A percentile compares a stretch with the other conserved stretches of the same genome.
phyloP scores from a whole-genome alignment of 2,797 vertebrate species.

The Eulemur mongoz region DNA sequence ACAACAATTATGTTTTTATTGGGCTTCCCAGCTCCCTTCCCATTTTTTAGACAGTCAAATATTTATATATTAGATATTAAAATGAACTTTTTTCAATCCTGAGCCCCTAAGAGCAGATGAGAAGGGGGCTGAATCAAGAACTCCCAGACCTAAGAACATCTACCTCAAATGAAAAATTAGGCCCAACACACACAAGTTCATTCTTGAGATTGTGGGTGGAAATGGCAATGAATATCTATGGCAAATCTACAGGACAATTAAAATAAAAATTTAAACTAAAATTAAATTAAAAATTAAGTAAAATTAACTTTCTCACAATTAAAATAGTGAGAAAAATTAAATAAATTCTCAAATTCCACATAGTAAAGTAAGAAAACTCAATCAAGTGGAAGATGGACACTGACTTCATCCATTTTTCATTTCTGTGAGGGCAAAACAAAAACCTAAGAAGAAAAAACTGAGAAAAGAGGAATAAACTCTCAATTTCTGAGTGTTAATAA shows the following conservation, averaged over 20 bases:
- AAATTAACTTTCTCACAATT: neutral
- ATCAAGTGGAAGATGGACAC: neutral
- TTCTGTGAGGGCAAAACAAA: neutral
- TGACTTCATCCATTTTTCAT: conserved; percentile 8
- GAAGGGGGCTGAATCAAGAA: neutral
- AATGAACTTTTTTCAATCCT: neutral
- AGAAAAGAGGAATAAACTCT: neutral
- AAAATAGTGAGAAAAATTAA: conserved; percentile 17
- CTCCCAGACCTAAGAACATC: neutral
- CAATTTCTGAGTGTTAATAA: neutral
- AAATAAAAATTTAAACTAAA: neutral
- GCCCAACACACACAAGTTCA: neutral
- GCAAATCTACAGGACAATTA: neutral
- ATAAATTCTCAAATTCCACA: neutral
- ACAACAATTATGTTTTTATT: neutral
- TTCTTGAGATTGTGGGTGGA: neutral
- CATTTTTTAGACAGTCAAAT: neutral
- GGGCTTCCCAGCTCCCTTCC: neutral
- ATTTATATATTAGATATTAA: neutral
- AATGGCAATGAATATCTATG: neutral
- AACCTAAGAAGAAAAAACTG: neutral
- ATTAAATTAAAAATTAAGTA: neutral
- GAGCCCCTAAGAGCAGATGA: neutral
- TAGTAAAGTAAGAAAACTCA: conserved; percentile 23
- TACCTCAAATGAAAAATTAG: neutral